These are phyloP conservation scores for Syngnathus floridae DNA, from an alignment of 2,113 vertebrate species.

Conservation along the genomic window DNA sequence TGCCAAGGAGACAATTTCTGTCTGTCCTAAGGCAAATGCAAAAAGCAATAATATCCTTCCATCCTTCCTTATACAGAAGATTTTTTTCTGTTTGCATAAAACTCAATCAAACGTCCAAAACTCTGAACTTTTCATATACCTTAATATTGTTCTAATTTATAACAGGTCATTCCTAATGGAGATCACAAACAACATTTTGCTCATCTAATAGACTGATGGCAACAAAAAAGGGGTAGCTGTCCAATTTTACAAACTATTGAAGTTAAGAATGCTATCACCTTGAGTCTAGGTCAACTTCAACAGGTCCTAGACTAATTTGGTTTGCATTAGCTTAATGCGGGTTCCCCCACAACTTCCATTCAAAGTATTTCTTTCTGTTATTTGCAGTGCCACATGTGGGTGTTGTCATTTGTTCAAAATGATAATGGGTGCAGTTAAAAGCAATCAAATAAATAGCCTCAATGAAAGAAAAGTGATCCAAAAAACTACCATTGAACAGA, in stretches of 20 bases:
- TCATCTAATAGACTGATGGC: neutral
- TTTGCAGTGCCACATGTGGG: neutral
- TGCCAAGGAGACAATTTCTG: too few species aligned
- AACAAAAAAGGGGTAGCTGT: neutral
- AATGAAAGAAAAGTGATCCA: neutral
- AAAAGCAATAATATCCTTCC: too few species aligned
- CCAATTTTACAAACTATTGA: constrained; percentile 1
- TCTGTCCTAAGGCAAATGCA: too few species aligned
- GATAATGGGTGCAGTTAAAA: neutral
- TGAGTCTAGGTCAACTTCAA: too few species aligned
- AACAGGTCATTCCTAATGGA: neutral
- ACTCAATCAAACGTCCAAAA: neutral
- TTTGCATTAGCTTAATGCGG: neutral
- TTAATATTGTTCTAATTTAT: neutral
- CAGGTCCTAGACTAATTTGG: neutral
- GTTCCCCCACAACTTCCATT: neutral
- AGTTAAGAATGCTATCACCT: neutral
- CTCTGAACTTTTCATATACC: neutral
- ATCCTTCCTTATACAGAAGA: too few species aligned
- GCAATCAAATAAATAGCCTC: neutral
- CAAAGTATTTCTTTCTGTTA: neutral
- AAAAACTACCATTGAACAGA: neutral
- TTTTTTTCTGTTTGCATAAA: too few species aligned
- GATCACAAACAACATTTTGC: neutral
- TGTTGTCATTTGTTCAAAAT: neutral